Evolutionary conservation across 2,888 invertebrate species (phyloP), one percentile per base, ranked within the genome.

Genomic region (Mesoligia furuncula): DNA sequence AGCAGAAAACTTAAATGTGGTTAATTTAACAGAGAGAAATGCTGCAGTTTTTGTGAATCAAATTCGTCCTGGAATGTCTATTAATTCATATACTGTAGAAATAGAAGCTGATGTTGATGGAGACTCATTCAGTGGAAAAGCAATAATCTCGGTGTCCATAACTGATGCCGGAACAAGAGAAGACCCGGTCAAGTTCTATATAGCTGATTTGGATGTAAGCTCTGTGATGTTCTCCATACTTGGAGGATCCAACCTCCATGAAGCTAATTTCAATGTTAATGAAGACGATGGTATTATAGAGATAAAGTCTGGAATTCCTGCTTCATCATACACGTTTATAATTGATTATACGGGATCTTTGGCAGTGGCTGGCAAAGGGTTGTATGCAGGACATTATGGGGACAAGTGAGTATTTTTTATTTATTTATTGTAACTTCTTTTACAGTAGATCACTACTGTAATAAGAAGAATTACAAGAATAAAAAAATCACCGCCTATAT

Each of bases 21-120:
- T 59, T n/a, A 79, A 79, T 59, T 42, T 27, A n/a, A 81, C 66
- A 13, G 57, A 61, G 3, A 61, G 42, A 45, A 69, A 74, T 62
- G 66, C 57, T 13, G 75, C 70, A 5, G 73, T 66, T 7, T n/a
- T 78, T 6, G 86, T 89, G 65, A 92, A 91, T 65, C 83, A 89
- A 68, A 77, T 94, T 48, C 90, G 94, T 79, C 93, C 94, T 13
- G 95, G 93, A 9, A 92, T 95, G 90, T 20, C 51, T 1, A 88
- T 93, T 0, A 85, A 73, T 4, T 88, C 83, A 36, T 94, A 95
- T 64, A n/a, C 39, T 0, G 78, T 95, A 11, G 89, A 90, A 82
- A 76, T 95, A 7, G 84, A 89, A 13, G 89, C 92, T 2, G 76
- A 94, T 77, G 65, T 87, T 5, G 75, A 80, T 6, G 84, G 59